Evolutionary conservation across 1,140 invertebrate species (phyloP).

Genomic region (Triops cancriformis): DNA sequence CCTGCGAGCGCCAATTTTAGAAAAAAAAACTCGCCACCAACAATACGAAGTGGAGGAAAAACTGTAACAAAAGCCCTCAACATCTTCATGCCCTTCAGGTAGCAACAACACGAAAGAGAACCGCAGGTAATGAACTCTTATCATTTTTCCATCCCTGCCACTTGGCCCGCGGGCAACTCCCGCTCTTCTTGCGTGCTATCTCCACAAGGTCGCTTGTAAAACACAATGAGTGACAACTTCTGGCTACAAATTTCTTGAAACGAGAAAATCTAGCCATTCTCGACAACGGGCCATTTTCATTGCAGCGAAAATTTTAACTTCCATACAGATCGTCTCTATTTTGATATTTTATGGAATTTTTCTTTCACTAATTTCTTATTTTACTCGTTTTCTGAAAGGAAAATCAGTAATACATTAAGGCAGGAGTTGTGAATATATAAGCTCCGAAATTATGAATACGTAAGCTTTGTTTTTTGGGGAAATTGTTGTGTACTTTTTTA

Average conservation of each 20-base stretch:
- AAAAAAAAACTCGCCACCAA: background rate
- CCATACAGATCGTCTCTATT: no score
- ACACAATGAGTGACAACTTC: slow-evolving; percentile 5
- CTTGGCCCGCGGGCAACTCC: background rate
- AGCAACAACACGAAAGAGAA: background rate
- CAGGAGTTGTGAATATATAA: no score
- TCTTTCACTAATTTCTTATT: no score
- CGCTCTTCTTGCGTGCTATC: background rate
- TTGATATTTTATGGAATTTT: no score
- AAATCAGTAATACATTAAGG: no score
- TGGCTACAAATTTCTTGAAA: background rate
- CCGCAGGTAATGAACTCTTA: slow-evolving; percentile 13
- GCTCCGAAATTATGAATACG: no score
- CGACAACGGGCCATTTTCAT: no score
- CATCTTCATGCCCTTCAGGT: background rate
- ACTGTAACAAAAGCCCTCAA: background rate
- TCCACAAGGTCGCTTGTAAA: background rate
- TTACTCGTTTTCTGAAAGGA: no score
- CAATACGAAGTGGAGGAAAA: background rate
- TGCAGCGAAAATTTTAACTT: no score
- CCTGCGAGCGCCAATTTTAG: background rate
- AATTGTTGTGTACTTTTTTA: no score
- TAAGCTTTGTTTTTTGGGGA: no score
- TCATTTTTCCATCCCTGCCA: background rate
- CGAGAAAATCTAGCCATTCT: background rate